Conservation (phyloP, 2,113 vertebrate species). For the Emydura subglobosa region DNA sequence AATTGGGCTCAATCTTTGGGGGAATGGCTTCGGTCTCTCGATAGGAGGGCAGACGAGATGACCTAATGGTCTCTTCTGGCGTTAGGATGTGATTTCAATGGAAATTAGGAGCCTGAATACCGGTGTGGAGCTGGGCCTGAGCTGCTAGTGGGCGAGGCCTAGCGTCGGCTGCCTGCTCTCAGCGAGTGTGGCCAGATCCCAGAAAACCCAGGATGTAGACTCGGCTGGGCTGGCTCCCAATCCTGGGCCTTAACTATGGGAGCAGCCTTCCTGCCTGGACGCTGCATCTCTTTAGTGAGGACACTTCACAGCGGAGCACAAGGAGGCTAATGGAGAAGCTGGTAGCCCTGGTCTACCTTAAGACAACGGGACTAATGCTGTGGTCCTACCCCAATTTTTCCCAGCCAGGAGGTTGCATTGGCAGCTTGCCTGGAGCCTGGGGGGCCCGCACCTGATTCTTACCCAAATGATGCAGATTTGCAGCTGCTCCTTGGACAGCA, state of each 20-base stretch:
- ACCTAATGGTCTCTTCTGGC: neutral
- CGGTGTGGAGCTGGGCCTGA: neutral
- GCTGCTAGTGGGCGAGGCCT: neutral
- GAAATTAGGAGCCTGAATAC: neutral
- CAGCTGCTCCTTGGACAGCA: neutral
- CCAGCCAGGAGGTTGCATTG: neutral
- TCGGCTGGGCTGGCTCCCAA: neutral
- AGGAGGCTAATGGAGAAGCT: neutral
- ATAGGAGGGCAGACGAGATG: neutral
- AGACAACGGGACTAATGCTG: neutral
- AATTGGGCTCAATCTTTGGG: neutral
- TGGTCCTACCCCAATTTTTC: neutral
- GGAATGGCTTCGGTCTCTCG: too few relatives aligned
- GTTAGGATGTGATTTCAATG: too few relatives aligned
- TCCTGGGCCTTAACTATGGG: too few relatives aligned
- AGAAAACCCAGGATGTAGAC: too few relatives aligned
- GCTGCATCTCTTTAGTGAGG: neutral
- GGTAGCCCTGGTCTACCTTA: neutral
- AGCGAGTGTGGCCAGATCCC: neutral
- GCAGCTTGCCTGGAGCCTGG: neutral
- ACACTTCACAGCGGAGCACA: neutral
- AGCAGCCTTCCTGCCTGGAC: neutral
- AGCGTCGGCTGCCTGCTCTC: neutral
- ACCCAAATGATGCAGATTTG: neutral
- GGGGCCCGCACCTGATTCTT: constrained; percentile 15